Conservation (phyloP, 2,888 invertebrate genomes). For the Slavum lentiscoides region DNA sequence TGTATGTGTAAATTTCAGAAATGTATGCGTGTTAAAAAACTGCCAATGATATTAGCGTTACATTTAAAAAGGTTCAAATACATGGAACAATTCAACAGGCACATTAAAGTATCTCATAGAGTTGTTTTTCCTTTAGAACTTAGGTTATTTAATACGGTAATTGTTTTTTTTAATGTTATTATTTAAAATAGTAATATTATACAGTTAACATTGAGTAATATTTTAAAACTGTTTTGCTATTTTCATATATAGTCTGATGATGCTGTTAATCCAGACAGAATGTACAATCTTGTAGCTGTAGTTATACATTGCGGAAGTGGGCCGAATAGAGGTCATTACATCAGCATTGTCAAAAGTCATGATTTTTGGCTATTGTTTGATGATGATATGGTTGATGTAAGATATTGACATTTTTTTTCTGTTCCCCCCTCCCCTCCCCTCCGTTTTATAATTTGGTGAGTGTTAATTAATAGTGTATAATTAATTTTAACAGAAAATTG, state of each 20-base stretch:
- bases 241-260: slow-evolving; percentile 81
- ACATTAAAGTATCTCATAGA: slow-evolving; percentile 98
- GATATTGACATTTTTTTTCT: slow-evolving; percentile 61
- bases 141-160: slow-evolving; percentile 94
- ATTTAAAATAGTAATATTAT: neutral
- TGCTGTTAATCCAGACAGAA: slow-evolving; percentile 94
- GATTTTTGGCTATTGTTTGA: slow-evolving; percentile 99
- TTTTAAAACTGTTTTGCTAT: neutral
- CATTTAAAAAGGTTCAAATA: slow-evolving; percentile 97
- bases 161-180: slow-evolving; percentile 58
- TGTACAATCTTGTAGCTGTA: slow-evolving; percentile 98
- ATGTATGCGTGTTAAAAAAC: slow-evolving; percentile 96
- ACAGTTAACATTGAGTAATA: neutral
- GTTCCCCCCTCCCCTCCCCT: too few species aligned
- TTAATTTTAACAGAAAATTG: slow-evolving; percentile 83
- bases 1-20: slow-evolving; percentile 63
- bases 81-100: slow-evolving; percentile 97
- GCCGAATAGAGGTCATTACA: slow-evolving; percentile 98
- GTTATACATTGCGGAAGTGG: slow-evolving; percentile 99
- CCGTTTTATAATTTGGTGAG: neutral
- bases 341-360: slow-evolving; percentile 99
- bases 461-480: neutral
- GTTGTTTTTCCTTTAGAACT: slow-evolving; percentile 98
- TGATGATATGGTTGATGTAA: slow-evolving; percentile 99
- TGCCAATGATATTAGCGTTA: slow-evolving; percentile 95